Conservation (phyloP, 1,140 invertebrate genomes). For the Chionoecetes opilio region DNA sequence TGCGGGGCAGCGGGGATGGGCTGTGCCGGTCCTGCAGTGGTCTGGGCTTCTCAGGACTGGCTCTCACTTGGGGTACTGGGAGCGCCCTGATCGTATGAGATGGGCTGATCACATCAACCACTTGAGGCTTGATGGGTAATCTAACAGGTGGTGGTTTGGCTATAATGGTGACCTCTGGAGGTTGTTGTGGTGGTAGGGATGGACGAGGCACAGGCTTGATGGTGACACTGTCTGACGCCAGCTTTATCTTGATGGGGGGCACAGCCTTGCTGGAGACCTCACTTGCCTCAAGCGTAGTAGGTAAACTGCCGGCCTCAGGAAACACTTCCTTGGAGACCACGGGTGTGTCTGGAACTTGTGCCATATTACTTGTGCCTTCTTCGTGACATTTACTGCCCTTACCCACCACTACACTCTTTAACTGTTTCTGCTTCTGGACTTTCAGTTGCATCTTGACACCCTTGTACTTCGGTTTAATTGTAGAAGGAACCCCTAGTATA, state of each 20-base stretch:
- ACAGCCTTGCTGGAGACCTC: conserved; percentile 50
- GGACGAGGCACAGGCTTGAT: conserved; percentile 61
- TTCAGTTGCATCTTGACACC: conserved; percentile 70
- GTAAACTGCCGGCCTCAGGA: not conserved
- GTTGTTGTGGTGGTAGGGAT: not conserved
- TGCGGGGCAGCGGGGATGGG: conserved; percentile 34
- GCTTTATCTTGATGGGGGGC: conserved; percentile 72
- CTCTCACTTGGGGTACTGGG: not conserved
- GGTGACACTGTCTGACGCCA: conserved; percentile 73
- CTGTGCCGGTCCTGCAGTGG: conserved; percentile 32
- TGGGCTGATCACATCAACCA: not conserved
- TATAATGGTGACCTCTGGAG: not conserved
- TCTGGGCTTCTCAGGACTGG: conserved; percentile 32
- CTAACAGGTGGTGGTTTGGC: not conserved
- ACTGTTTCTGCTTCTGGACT: conserved; percentile 70
- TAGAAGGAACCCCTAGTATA: conserved; percentile 60
- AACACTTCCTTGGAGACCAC: conserved; percentile 46
- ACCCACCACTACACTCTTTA: conserved; percentile 17
- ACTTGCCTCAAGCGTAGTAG: not conserved
- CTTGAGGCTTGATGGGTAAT: not conserved
- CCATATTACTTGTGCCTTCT: conserved; percentile 61
- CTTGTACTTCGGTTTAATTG: conserved; percentile 73
- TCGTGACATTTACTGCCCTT: not conserved
- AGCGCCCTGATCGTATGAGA: not conserved
- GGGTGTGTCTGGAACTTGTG: conserved; percentile 51